These are phyloP conservation scores for Hyperopisus bebe DNA, from an alignment of 2,113 vertebrate genomes.

Conservation along the genomic window DNA sequence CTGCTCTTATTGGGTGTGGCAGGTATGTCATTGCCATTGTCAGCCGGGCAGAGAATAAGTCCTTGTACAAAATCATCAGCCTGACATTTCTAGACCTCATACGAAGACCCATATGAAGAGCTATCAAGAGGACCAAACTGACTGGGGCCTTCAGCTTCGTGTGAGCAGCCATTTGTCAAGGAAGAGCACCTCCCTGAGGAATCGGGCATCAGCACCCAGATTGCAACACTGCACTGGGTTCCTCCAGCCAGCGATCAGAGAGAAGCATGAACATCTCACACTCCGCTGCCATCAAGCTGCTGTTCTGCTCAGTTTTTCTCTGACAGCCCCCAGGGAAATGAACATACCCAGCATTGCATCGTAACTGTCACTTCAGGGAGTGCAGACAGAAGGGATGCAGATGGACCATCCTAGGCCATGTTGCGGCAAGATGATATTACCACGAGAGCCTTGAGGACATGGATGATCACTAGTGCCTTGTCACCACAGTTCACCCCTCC, in stretches of 20 bases:
- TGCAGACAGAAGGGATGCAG: neutral
- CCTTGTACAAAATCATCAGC: neutral
- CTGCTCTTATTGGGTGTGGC: neutral
- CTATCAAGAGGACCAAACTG: neutral
- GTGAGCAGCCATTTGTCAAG: neutral
- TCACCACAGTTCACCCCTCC: neutral
- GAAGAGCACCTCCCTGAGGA: neutral
- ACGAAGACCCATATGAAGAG: neutral
- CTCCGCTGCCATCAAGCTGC: neutral
- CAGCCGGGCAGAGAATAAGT: neutral
- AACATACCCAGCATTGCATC: neutral
- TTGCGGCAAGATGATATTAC: neutral
- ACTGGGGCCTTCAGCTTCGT: neutral
- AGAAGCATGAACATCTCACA: neutral
- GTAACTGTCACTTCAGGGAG: neutral
- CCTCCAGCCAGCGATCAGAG: neutral
- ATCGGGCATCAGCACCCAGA: neutral
- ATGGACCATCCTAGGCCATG: neutral
- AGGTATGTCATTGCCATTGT: neutral
- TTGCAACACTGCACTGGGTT: neutral
- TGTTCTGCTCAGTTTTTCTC: neutral
- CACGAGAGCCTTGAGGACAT: neutral
- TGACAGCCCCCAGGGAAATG: neutral
- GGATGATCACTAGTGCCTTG: neutral
- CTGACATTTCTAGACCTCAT: neutral